These are phyloP conservation scores for Nasonia vitripennis DNA, from an alignment of 1,140 invertebrate species.

Conservation along the genomic window DNA sequence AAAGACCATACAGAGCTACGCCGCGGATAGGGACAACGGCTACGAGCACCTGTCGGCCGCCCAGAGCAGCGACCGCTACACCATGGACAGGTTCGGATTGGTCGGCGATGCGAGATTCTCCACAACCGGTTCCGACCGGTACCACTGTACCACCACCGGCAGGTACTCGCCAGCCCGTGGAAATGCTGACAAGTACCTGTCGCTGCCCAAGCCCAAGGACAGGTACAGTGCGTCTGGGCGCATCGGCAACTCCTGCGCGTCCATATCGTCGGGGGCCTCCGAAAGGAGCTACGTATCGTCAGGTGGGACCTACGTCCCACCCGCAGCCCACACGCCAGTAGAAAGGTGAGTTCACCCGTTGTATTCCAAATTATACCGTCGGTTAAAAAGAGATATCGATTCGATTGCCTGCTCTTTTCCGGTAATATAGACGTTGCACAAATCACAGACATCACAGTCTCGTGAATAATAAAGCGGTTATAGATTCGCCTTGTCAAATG, in stretches of 20 bases:
- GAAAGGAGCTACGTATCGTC: constrained; percentile 63
- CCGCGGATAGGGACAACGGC: not conserved
- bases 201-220: constrained; percentile 74
- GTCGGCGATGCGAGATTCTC: constrained; percentile 48
- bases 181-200: constrained; percentile 69
- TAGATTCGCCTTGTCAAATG: not conserved
- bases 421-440: too few species aligned
- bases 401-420: too few species aligned
- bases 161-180: constrained; percentile 67
- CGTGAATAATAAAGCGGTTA: not conserved
- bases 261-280: constrained; percentile 59
- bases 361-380: not conserved
- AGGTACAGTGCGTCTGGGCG: constrained; percentile 64
- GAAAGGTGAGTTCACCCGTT: constrained; percentile 74
- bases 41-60: constrained; percentile 60
- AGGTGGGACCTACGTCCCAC: constrained; percentile 77
- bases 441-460: too few species aligned
- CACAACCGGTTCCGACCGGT: constrained; percentile 63
- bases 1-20: constrained; percentile 61
- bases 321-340: constrained; percentile 81
- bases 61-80: constrained; percentile 60
- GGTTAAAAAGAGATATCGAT: too few species aligned
- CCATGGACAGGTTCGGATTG: constrained; percentile 27
- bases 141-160: constrained; percentile 61
- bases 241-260: constrained; percentile 69